Percentiles rank a stretch among this genome's conserved stretches.
Evolutionary conservation across 2,888 invertebrate genomes (phyloP).

Genomic region (Sinohyriopsis cumingii): DNA sequence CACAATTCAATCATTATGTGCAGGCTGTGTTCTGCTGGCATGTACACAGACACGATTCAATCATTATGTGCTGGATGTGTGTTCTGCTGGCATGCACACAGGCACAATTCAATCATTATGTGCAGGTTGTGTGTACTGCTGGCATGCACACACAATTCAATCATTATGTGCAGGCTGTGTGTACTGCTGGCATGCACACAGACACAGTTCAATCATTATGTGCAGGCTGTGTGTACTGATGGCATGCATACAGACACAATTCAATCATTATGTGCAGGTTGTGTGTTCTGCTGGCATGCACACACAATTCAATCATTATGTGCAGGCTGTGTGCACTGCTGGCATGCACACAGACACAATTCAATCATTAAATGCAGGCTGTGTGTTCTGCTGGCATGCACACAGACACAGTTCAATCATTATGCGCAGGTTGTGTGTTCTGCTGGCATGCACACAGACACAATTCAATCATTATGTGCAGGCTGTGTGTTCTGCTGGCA

Average conservation of each 20-base stretch:
- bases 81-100: neutral
- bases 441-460: conserved; percentile 3
- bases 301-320: conserved; percentile 6
- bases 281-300: neutral
- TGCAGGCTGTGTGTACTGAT: too few species aligned
- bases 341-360: conserved; percentile 5
- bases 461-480: conserved; percentile 4
- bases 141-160: conserved; percentile 7
- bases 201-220: conserved; percentile 5
- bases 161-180: too few species aligned
- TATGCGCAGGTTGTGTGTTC: neutral
- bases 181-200: conserved; percentile 1
- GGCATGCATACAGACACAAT: conserved; percentile 4
- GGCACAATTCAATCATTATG: conserved; percentile 5
- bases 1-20: conserved; percentile 6
- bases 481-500: neutral
- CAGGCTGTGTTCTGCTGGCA: neutral
- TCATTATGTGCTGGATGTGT: too few species aligned
- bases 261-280: conserved; percentile 5
- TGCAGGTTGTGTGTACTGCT: too few species aligned
- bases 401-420: conserved; percentile 4
- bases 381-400: neutral
- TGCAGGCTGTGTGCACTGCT: too few species aligned
- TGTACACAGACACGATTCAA: conserved; percentile 7
- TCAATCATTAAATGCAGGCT: too few species aligned